Base-by-base conservation (phyloP, 2,888 invertebrate species). In the Caenorhabditis angaria region DNA sequence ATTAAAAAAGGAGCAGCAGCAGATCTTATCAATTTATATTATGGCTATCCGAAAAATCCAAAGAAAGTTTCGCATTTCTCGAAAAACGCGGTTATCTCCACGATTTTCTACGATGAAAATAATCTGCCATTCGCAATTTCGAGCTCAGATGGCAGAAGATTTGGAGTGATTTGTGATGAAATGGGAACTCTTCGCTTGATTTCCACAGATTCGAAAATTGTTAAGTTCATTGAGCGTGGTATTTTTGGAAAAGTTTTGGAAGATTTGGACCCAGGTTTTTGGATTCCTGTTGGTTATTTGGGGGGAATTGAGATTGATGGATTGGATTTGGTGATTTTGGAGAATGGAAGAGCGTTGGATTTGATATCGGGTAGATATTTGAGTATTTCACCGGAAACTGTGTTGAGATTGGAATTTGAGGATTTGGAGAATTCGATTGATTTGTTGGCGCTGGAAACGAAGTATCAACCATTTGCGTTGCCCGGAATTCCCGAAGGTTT, bases 221-320 rank as follows among this genome's bases (percentile, higher is more conserved):
- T 70, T 6, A 60, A 61, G 25, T 58, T 57, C 10, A 29, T 70
- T 0, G 54, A 60, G 18, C 61, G 74, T 6, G 48, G 57, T 25
- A 54, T 65, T 0, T 72, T 73, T 51, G 80, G 77, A 35, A 47
- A 35, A 14, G 24, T 59, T n/a, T 24, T 61, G 22, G 58, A 3
- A 12, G 60, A 63, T 47, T 59, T 57, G n/a, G 51, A 61, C 12
- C 60, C 48, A 8, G 10, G 18, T 2, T 56, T 56, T 59, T 70
- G 61, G 62, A n/a, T 76, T 2, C 80, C 80, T 0, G 20, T 80
- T 24, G 80, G 80, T 5, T 76, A 61, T 29, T 56, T 65, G 20
- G 72, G 76, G 5, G 79, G 78, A 18, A 51, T 79, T 24, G 79
- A 79, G 41, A 61, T 79, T 50, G 57, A 75, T 1, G 76, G 70